Conservation (phyloP, 2,113 vertebrate species). For the Tetraodon nigroviridis region DNA sequence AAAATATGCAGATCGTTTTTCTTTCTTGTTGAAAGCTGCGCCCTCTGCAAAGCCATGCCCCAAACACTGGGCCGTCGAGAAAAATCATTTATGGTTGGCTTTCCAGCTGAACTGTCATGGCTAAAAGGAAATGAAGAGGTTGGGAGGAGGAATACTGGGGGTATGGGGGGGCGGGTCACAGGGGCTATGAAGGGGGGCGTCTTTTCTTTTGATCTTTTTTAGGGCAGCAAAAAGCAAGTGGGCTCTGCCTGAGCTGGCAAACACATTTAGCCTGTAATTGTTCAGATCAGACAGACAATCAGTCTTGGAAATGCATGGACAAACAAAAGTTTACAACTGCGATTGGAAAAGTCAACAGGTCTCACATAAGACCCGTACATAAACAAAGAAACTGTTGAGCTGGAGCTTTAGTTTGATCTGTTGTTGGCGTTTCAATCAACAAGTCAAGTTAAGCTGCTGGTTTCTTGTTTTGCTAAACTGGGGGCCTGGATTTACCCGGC, state of each 20-base stretch:
- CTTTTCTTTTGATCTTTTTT: constrained; percentile 76
- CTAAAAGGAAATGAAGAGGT: constrained; percentile 70
- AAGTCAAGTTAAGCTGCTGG: constrained; percentile 37
- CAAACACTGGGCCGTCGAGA: constrained; percentile 52
- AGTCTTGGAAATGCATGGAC: constrained; percentile 73
- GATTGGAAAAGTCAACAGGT: constrained; percentile 77
- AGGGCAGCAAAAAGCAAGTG: constrained; percentile 53
- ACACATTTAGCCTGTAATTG: constrained; percentile 77
- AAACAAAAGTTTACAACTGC: constrained; percentile 78
- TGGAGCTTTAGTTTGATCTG: constrained; percentile 64
- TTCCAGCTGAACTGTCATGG: constrained; percentile 75
- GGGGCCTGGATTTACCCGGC: constrained; percentile 34
- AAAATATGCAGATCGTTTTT: constrained; percentile 66
- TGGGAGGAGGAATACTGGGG: constrained; percentile 52
- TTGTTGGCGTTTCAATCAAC: constrained; percentile 72
- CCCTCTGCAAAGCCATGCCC: constrained; percentile 52
- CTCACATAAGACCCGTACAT: constrained; percentile 63
- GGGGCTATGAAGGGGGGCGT: constrained; percentile 27
- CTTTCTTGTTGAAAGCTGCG: constrained; percentile 42
- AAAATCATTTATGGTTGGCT: constrained; percentile 72
- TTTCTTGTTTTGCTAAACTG: constrained; percentile 29
- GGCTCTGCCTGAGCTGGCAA: constrained; percentile 68
- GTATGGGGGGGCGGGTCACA: constrained; percentile 38
- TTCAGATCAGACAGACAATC: constrained; percentile 74
- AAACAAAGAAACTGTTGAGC: constrained; percentile 68